These are phyloP conservation scores for Orchesella flavescens DNA, from an alignment of 2,888 invertebrate genomes.

Conservation along the genomic window DNA sequence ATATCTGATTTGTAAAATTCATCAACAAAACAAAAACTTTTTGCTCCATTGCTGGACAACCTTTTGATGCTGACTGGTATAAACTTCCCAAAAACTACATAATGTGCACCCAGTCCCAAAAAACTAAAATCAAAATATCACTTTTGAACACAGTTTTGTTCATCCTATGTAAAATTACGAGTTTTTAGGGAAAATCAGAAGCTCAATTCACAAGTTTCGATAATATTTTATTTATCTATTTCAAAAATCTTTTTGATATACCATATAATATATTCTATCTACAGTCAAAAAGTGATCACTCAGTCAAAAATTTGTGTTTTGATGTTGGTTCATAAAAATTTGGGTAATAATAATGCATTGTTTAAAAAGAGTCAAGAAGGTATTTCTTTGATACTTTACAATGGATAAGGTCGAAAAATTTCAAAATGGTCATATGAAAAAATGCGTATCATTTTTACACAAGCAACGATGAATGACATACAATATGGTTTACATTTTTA, in stretches of 20 bases:
- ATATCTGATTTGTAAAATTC: neutral
- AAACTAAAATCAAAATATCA: slow-evolving; percentile 21
- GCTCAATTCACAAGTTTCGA: slow-evolving; percentile 12
- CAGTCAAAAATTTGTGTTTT: neutral
- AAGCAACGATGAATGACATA: neutral
- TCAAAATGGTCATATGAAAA: slow-evolving; percentile 10
- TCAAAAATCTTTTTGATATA: neutral
- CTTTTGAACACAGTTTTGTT: slow-evolving; percentile 34
- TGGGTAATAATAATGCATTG: neutral
- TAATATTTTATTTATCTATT: neutral
- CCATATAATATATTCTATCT: no score
- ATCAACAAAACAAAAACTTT: neutral
- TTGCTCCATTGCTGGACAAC: neutral
- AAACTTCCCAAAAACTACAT: neutral
- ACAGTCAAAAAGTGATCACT: neutral
- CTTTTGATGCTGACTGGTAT: neutral
- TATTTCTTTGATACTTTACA: neutral
- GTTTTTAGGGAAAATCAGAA: slow-evolving; percentile 24
- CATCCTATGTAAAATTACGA: slow-evolving; percentile 14
- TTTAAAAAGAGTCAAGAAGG: neutral
- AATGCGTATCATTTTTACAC: neutral
- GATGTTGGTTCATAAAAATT: neutral
- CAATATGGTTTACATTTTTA: neutral
- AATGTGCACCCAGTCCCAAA: neutral
- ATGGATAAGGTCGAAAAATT: slow-evolving; percentile 18